Base-by-base conservation (phyloP, 2,888 invertebrate genomes). In the Rhamphomyia laevipes region DNA sequence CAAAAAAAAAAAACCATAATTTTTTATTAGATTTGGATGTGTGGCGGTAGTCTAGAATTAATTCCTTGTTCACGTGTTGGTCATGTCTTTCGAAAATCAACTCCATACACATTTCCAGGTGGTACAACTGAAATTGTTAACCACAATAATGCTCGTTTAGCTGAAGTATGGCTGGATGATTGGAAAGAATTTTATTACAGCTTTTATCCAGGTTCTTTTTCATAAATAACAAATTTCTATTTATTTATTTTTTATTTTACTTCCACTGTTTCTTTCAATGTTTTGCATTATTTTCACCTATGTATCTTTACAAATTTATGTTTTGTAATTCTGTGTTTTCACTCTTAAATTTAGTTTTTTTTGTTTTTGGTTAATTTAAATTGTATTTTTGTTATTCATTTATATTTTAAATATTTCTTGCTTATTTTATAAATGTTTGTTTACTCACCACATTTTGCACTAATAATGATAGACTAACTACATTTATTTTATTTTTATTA, bases 141-240 rank as follows among this genome's bases (percentile, higher is more conserved):
- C 78, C 92, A 94, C 78, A 99, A 99, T 83, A 94, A 95, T 76
- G 93, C 94, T 70, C 82, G 97, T 62, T 86, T 96, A 65, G 96
- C 94, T 58, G 93, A 95, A 73, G 97, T 97, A 63, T 99, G 97
- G 97, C 84, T 99, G 75, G 97, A 97, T 77, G 92, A 95, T 68
- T 96, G 96, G 88, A 92, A 92, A 81, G 87, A 89, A 72, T 94
- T 95, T 84, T 94, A 92, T 86, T 94, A 91, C 86, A 90, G 88
- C 77, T 91, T 94, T 78, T 93, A 93, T 79, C 93, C 93, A 86
- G 92, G 93, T 92, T 75, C 69, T 62, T 54, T 55, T 51, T 50
- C 55, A 43, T 21, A 53, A 48, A 15, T 44, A 43, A 16, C 35
- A 53, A 41, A 27, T 37, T 45, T 3, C 10, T 5, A 12, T 47